Percentiles rank a stretch among this genome's conserved stretches.
These are phyloP conservation scores for Dolichoris vasculosae DNA, from an alignment of 1,140 invertebrate genomes.

Conservation along the genomic window DNA sequence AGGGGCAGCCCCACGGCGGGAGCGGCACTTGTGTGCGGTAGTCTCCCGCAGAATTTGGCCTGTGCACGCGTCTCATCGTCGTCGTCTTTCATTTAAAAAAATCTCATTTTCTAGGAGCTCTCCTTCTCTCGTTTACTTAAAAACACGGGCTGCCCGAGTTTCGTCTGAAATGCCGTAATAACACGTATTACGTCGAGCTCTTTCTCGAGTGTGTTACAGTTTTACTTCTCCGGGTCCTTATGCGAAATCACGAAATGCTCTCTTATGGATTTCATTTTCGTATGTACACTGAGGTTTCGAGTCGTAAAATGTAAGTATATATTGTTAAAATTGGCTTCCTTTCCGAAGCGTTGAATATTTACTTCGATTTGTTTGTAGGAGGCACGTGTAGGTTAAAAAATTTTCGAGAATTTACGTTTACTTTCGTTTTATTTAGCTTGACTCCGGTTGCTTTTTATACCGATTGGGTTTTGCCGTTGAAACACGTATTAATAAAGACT, in stretches of 20 bases:
- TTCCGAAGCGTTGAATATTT: neutral
- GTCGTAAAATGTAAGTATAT: constrained; percentile 36
- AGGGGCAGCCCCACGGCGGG: neutral
- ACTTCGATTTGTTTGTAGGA: neutral
- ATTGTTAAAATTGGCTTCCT: constrained; percentile 21
- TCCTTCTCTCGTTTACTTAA: neutral
- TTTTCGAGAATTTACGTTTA: neutral
- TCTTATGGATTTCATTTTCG: constrained; percentile 16
- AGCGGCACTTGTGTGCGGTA: neutral
- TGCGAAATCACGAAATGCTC: constrained; percentile 8
- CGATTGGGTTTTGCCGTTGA: neutral
- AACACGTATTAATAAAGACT: neutral
- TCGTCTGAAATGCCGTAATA: constrained; percentile 20
- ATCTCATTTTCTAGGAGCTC: constrained; percentile 12
- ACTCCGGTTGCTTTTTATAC: neutral
- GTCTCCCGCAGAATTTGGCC: neutral
- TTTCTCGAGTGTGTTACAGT: constrained; percentile 13
- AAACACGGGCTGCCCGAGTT: neutral
- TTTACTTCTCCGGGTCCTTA: neutral
- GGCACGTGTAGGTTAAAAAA: too few relatives aligned
- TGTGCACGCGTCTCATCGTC: neutral
- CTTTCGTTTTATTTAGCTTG: neutral
- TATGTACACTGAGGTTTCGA: constrained; percentile 9
- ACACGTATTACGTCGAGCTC: constrained; percentile 21
- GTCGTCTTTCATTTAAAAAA: neutral